phyloP scores from a whole-genome alignment of 2,797 vertebrate species.

The Telmatherina bonti region DNA sequence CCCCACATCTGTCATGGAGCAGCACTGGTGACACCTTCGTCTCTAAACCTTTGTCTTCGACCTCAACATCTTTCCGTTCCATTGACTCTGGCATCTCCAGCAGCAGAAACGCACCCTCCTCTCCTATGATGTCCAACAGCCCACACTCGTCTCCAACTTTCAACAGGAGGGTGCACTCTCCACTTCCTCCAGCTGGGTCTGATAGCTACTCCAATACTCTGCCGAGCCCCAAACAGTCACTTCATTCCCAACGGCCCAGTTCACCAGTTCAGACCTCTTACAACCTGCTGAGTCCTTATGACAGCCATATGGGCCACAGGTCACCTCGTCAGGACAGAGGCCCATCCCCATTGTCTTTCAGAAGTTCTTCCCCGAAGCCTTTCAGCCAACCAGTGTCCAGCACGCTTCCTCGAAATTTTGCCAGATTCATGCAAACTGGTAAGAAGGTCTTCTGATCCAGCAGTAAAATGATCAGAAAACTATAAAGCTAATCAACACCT shows the following conservation, averaged over 20 bases:
- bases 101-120: conserved; percentile 32
- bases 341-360: conserved; percentile 52
- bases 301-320: conserved; percentile 56
- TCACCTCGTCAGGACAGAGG: conserved; percentile 70
- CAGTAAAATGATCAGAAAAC: neutral
- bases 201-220: conserved; percentile 44
- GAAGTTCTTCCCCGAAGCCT: conserved; percentile 55
- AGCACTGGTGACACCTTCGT: conserved; percentile 38
- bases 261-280: conserved; percentile 7
- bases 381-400: conserved; percentile 38
- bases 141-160: conserved; percentile 60
- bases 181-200: conserved; percentile 38
- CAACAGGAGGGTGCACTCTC: neutral
- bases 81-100: conserved; percentile 51
- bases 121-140: conserved; percentile 62
- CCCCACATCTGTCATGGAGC: neutral
- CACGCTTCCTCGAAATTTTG: conserved; percentile 76
- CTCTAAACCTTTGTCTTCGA: conserved; percentile 48
- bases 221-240: conserved; percentile 67
- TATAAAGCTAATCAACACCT: neutral
- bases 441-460: conserved; percentile 19
- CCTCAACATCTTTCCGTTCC: conserved; percentile 25
- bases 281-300: conserved; percentile 51
- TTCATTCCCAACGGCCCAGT: conserved; percentile 36
- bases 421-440: conserved; percentile 62